Evolutionary conservation across 2,888 invertebrate species (phyloP).

Genomic region (Gymnocheta viridis): DNA sequence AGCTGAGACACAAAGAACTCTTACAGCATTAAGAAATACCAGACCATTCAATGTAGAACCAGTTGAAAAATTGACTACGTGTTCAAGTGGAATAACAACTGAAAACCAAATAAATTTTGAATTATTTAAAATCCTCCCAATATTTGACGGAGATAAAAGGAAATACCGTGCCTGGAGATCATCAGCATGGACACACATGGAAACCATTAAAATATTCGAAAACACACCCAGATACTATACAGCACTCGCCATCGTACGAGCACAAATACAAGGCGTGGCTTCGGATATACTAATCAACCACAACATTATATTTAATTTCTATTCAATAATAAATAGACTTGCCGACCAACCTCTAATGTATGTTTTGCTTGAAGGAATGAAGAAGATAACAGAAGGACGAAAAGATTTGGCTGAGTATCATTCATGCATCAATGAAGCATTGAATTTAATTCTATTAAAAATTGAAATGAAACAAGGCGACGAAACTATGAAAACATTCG

Average conservation of each 20-base stretch:
- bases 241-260: slow-evolving; percentile 16
- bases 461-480: slow-evolving; percentile 1
- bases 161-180: slow-evolving; percentile 40
- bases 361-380: slow-evolving; percentile 28
- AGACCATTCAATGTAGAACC: slow-evolving; percentile 19
- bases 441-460: slow-evolving; percentile 1
- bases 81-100: slow-evolving; percentile 25
- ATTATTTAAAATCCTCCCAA: slow-evolving; percentile 42
- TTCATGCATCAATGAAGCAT: slow-evolving; percentile 8
- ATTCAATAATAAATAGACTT: slow-evolving; percentile 38
- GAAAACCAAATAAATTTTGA: slow-evolving; percentile 37
- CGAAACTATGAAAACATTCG: background rate
- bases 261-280: slow-evolving; percentile 19
- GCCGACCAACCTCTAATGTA: slow-evolving; percentile 35
- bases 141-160: slow-evolving; percentile 14
- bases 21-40: background rate
- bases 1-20: slow-evolving; percentile 23
- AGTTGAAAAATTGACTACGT: background rate
- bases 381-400: slow-evolving; percentile 14
- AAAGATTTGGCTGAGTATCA: slow-evolving; percentile 9
- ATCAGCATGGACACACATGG: slow-evolving; percentile 19
- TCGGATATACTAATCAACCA: slow-evolving; percentile 28
- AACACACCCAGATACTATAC: slow-evolving; percentile 38
- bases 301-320: slow-evolving; percentile 37
- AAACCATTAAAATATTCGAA: background rate